Percentiles rank a stretch among this genome's conserved stretches.
These are phyloP conservation scores for Macrostomum lignano DNA, from an alignment of 1,140 invertebrate genomes.

Conservation along the genomic window DNA sequence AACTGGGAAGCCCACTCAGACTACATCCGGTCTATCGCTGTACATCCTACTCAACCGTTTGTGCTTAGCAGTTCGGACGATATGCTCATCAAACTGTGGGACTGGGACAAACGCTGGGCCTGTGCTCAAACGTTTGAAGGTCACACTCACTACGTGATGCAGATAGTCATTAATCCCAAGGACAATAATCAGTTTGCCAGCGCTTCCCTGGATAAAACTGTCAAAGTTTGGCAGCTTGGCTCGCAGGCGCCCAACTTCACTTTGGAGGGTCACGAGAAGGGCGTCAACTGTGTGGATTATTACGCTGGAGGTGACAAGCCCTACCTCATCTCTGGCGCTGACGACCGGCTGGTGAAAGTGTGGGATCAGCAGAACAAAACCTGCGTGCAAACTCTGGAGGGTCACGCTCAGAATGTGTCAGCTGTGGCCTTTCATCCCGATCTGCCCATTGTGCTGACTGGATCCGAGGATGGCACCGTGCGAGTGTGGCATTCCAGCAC, in stretches of 20 bases:
- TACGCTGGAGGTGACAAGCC: conserved; percentile 99
- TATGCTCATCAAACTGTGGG: conserved; percentile 95
- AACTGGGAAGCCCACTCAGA: conserved; percentile 92
- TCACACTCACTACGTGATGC: conserved; percentile 98
- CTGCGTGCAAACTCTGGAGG: conserved; percentile 88
- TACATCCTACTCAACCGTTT: conserved; percentile 87
- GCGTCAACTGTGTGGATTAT: conserved; percentile 94
- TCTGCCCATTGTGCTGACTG: conserved; percentile 76
- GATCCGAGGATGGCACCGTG: conserved; percentile 56
- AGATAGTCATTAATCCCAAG: conserved; percentile 95
- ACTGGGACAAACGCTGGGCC: conserved; percentile 91
- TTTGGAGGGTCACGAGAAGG: conserved; percentile 87
- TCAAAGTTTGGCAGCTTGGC: conserved; percentile 92
- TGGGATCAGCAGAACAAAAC: conserved; percentile 91
- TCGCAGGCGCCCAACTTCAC: conserved; percentile 91
- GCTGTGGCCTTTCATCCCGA: conserved; percentile 71
- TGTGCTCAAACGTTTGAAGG: conserved; percentile 45
- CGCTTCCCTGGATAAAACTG: conserved; percentile 76
- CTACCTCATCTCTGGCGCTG: conserved; percentile 89
- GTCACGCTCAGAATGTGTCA: conserved; percentile 80
- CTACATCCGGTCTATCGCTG: conserved; percentile 74
- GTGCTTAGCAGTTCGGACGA: conserved; percentile 71
- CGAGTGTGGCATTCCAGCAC: conserved; percentile 16
- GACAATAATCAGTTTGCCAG: conserved; percentile 99
- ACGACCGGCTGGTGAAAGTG: conserved; percentile 83